Evolutionary conservation across 2,888 invertebrate species (phyloP).

Genomic region (Luffia ferchaultella): DNA sequence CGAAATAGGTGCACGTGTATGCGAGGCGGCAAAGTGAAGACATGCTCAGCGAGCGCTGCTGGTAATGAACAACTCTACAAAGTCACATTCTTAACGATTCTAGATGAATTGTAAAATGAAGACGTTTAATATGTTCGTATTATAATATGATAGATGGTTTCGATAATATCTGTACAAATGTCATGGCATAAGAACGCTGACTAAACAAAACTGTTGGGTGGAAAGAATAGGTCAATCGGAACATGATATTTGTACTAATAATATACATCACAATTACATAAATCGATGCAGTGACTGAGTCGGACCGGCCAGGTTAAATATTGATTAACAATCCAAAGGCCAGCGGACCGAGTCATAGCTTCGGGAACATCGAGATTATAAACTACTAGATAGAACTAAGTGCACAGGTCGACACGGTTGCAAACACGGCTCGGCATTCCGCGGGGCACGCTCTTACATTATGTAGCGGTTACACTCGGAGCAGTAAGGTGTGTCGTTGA

Average conservation of each 20-base stretch:
- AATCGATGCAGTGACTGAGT: too few species aligned
- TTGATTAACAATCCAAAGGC: too few species aligned
- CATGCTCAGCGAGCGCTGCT: constrained; percentile 31
- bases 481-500: constrained; percentile 73
- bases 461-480: constrained; percentile 87
- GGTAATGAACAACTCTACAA: constrained; percentile 14
- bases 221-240: background rate
- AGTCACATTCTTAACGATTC: constrained; percentile 21
- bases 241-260: too few species aligned
- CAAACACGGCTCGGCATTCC: constrained; percentile 61
- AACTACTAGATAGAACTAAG: constrained; percentile 4
- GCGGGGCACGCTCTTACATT: constrained; percentile 76
- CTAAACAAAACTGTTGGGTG: too few species aligned
- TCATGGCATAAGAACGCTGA: constrained; percentile 2
- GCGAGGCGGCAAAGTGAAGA: constrained; percentile 31
- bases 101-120: constrained; percentile 18
- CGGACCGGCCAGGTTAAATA: too few species aligned
- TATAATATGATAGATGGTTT: background rate
- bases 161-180: background rate
- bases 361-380: constrained; percentile 1
- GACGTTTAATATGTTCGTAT: background rate
- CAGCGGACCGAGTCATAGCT: too few species aligned
- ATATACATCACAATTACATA: too few species aligned
- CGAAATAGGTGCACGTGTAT: constrained; percentile 29
- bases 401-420: constrained; percentile 63